Evolutionary conservation across 92 coral and sea anemone species (phyloP), one percentile per base, ranked within the genome.

Genomic region (Siderastrea radians): DNA sequence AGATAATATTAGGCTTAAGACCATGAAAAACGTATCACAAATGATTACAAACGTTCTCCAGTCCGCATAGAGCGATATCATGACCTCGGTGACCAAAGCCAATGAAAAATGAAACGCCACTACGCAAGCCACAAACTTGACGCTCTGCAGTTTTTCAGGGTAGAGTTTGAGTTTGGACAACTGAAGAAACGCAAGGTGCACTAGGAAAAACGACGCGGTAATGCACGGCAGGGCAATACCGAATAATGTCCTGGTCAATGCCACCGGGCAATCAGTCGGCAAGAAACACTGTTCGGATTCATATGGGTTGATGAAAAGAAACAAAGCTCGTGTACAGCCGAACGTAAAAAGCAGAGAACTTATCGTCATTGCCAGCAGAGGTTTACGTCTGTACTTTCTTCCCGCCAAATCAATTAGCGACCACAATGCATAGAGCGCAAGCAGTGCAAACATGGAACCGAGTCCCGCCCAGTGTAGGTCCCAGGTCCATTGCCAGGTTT

Each of bases 401-500:
- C 88, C 72, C 51, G 84, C 85, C 82, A 95, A 84, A 54, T 73
- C 88, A 15, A 91, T 19, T 3, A 91, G 84, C 51, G 96, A 93
- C 96, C 93, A 93, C 16, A 84, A n/a, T 3, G 98, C 96, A 80
- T 93, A 93, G 5, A 95, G 72, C 2, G 98, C 96, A 44, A 93
- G 80, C 4, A 93, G 58, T 5, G 86, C 50, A 66, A 95, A 95
- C 84, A 95, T n/a, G 81, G 90, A 48, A 1, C 98, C 98, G 46
- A 95, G 84, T 11, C 98, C 96, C 10, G 78, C 84, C 96, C 96
- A 95, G 82, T 95, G 98, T 10, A 95, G 86, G 51, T 83, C 87
- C 98, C 98, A 95, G 63, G 88, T 82, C 96, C 98, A 93, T 63
- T 86, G 49, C 98, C 98, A 95, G 45, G 93, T 91, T 53, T 80